Percentiles rank a stretch among this genome's conserved stretches.
Conservation (phyloP, 1,140 invertebrate species). For the Ridgeia piscesae region DNA sequence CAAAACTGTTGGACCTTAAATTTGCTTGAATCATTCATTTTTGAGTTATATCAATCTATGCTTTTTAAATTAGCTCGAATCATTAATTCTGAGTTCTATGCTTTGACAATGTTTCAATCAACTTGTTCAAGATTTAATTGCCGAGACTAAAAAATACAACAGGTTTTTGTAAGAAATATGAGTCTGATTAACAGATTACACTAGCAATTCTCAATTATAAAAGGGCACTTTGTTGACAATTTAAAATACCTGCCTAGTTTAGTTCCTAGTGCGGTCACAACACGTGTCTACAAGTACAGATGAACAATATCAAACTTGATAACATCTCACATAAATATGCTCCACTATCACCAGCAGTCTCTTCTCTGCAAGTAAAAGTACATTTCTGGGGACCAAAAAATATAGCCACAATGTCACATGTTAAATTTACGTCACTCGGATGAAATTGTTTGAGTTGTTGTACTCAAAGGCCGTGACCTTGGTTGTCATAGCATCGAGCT, state of each 20-base stretch:
- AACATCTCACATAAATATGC: neutral
- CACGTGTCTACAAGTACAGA: neutral
- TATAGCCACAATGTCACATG: neutral
- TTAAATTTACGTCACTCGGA: constrained; percentile 10
- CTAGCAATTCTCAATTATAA: neutral
- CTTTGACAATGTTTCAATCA: too few relatives aligned
- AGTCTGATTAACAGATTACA: too few relatives aligned
- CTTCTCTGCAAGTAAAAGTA: too few relatives aligned
- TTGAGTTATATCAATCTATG: too few relatives aligned
- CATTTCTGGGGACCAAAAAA: too few relatives aligned
- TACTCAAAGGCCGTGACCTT: constrained; percentile 21
- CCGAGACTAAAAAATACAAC: too few relatives aligned
- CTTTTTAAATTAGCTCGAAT: too few relatives aligned
- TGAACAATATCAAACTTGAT: constrained; percentile 14
- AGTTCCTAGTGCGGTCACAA: neutral
- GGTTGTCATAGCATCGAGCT: constrained; percentile 22
- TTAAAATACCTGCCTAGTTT: constrained; percentile 21
- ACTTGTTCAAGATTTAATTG: too few relatives aligned
- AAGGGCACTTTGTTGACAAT: neutral
- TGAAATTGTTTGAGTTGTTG: constrained; percentile 4
- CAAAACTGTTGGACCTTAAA: too few relatives aligned
- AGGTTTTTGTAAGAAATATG: too few relatives aligned
- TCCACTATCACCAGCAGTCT: neutral
- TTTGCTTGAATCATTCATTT: too few relatives aligned
- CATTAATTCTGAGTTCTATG: too few relatives aligned